Evolutionary conservation across 2,888 invertebrate genomes (phyloP), one percentile per base, ranked within the genome.

Genomic region (Drosophila infuscata): DNA sequence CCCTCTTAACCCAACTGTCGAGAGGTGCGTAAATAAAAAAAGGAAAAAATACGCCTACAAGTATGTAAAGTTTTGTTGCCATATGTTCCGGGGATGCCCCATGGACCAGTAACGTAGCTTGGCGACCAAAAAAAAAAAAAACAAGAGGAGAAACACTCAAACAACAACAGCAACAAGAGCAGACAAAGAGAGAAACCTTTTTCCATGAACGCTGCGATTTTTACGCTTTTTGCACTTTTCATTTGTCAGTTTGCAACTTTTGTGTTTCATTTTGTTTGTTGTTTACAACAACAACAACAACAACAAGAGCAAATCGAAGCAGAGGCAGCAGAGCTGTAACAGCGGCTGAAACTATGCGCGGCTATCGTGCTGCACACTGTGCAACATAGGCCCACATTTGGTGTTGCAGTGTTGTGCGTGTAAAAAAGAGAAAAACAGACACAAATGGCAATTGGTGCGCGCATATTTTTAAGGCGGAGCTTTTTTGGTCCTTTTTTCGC

Each of bases 391-490:
- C 81, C 78, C 74, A 74, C 81, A 71, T 81, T 69, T 68, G 59
- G 74, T n/a, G 74, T n/a, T 11, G 36, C 54, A 36, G 58, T 53
- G 49, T 17, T 35, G 80, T 72, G 86, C 80, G 91, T 78, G 91
- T 78, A 90, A 90, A 90, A 90, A 89, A 91, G 91, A 90, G 91
- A 91, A 91, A 91, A 90, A 91, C 79, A 83, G 88, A 91, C 80
- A 91, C 89, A 91, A 90, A 87, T 82, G 81, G 90, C 90, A 90
- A 84, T 91, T 91, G 91, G 91, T 90, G 90, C 91, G 91, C 90
- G 83, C 79, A 77, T 82, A 91, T 89, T 92, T 92, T 92, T 91
- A 92, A 91, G 91, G 91, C 91, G 91, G 91, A 91, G 91, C 92
- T 92, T 92, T 91, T 91, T 91, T 91, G 91, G 83, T 88, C 84